These are phyloP conservation scores for Brachyptera risi DNA, from an alignment of 2,888 invertebrate genomes.

Conservation along the genomic window DNA sequence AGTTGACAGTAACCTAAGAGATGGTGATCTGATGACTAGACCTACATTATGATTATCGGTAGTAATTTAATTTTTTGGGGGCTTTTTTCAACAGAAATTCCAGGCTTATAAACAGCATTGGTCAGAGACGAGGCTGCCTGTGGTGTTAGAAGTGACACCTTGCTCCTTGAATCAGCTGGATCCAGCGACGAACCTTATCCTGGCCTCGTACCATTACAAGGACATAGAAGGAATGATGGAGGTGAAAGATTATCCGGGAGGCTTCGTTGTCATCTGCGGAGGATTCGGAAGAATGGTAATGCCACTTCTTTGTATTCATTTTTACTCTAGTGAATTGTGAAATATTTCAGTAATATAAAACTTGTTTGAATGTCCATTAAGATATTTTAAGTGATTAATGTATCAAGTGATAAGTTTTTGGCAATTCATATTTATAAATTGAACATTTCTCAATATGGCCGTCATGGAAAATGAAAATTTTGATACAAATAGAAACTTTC, in stretches of 20 bases:
- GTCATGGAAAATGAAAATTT: too few relatives aligned
- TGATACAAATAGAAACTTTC: too few relatives aligned
- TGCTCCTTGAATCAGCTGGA: slow-evolving; percentile 90
- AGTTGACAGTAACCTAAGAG: too few relatives aligned
- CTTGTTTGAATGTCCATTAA: background rate
- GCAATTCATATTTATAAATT: too few relatives aligned
- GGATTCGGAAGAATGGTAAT: slow-evolving; percentile 77
- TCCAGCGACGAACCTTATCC: slow-evolving; percentile 72
- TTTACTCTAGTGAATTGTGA: background rate
- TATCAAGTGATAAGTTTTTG: too few relatives aligned
- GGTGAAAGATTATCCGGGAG: slow-evolving; percentile 86
- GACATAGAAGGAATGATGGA: slow-evolving; percentile 78
- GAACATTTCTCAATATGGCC: too few relatives aligned
- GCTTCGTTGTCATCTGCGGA: slow-evolving; percentile 86
- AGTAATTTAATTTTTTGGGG: too few relatives aligned
- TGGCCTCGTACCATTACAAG: slow-evolving; percentile 82
- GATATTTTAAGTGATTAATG: background rate
- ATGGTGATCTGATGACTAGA: too few relatives aligned
- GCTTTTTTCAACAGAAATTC: slow-evolving; percentile 77
- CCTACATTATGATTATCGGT: too few relatives aligned
- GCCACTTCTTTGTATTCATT: background rate
- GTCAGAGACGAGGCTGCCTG: slow-evolving; percentile 87
- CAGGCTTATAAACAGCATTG: slow-evolving; percentile 94
- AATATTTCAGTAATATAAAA: background rate
- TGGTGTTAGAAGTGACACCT: slow-evolving; percentile 87